These are phyloP conservation scores for Acomys russatus DNA, from an alignment of 2,797 vertebrate species.

Conservation along the genomic window DNA sequence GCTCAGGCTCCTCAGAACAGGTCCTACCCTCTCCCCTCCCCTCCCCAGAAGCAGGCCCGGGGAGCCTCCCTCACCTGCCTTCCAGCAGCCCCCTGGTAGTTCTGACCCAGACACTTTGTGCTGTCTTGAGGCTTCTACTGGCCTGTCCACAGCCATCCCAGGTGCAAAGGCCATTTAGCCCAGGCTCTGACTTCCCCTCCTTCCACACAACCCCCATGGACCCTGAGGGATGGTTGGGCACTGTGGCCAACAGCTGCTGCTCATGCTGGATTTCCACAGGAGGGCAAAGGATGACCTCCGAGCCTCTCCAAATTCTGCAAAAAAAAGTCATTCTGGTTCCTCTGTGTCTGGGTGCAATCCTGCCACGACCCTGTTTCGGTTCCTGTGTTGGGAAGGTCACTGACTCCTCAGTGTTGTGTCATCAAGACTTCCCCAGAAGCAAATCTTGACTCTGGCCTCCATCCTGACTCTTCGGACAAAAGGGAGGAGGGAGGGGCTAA, in stretches of 20 bases:
- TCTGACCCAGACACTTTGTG: not conserved
- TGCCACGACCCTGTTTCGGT: not conserved
- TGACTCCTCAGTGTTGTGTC: not conserved
- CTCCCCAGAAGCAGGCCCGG: not conserved
- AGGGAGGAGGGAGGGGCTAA: not conserved
- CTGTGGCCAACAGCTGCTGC: not conserved
- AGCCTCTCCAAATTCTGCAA: not conserved
- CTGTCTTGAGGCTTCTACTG: accelerated
- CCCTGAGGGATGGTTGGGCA: not conserved
- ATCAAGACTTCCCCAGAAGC: not conserved
- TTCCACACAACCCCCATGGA: too few species aligned
- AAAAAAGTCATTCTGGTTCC: not conserved
- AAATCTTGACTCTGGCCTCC: not conserved
- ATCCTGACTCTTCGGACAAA: not conserved
- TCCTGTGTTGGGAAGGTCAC: conserved; percentile 12
- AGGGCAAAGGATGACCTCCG: not conserved
- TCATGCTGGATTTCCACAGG: accelerated
- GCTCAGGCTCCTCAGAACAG: not conserved
- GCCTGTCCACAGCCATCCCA: not conserved
- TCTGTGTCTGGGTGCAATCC: not conserved
- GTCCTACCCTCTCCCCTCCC: not conserved
- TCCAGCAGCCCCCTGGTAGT: not conserved
- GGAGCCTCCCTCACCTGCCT: not conserved
- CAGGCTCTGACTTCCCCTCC: not conserved
- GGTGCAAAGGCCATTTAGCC: not conserved